Evolutionary conservation across 2,113 vertebrate genomes (phyloP), one percentile per base, ranked within the genome.

Genomic region (Psophia crepitans): DNA sequence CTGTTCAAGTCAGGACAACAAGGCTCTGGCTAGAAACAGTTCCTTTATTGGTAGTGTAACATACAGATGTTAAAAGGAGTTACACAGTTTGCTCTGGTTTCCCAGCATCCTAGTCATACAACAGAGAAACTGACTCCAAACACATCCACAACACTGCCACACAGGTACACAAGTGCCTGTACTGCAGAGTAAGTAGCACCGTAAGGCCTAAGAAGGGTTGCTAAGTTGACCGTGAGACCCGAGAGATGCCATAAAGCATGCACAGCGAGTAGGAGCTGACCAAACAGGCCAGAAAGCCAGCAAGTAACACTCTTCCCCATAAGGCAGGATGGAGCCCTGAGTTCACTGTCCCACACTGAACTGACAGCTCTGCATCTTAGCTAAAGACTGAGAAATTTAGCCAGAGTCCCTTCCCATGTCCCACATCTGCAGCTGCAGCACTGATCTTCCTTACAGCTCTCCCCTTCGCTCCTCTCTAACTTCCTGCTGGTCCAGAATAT

Each of bases 381-480:
- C 65, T 32, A 14, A 82, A 18, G 43, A 48, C 82, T 41, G 61
- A 71, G 85, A 90, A 70, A 61, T 22, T 7, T 18, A 44, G 56
- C 64, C 69, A 32, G 9, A 48, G 61, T 24, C 74, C 85, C 93
- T 87, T 82, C 74, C 86, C 65, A 49, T 79, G 74, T 79, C 89
- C 61, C 88, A 53, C 69, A 37, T 65, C 30, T 43, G 68, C 89
- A 93, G 92, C 94, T 93, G 85, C 88, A 71, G 57, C 66, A 20
- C 32, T 95, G 91, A 60, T 74, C 95, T 83, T 79, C 82, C 79
- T 39, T 14, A 75, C n/a, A 71, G 46, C 85, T 87, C 74, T 93
- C 93, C 69, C 87, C 85, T 89, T 48, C 61, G 65, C 87, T 87
- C 77, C 74, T 49, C 86, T 71, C 54, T 46, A 49, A 35, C 74